phyloP scores from a whole-genome alignment of 2,797 vertebrate species.

The Phrynocephalus forsythii region DNA sequence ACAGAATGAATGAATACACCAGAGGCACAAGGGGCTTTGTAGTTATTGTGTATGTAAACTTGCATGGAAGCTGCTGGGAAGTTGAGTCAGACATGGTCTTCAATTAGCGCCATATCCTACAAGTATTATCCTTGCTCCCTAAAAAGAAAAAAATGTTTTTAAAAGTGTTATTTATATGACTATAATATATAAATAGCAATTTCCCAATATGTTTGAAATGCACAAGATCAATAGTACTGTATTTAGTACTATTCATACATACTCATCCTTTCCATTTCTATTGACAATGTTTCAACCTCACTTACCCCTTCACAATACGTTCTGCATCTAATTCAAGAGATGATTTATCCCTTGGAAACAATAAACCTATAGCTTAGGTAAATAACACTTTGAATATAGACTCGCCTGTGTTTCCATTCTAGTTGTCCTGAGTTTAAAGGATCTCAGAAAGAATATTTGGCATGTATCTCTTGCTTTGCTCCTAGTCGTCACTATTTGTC shows the following conservation, averaged over 20 bases:
- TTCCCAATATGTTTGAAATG: neutral
- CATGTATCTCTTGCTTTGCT: neutral
- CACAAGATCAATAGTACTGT: neutral
- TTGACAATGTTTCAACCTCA: neutral
- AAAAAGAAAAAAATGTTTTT: slow-evolving; percentile 49
- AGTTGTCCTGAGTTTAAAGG: neutral
- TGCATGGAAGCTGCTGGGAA: neutral
- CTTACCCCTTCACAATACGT: neutral
- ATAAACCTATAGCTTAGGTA: neutral
- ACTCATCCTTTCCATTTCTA: neutral
- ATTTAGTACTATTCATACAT: neutral
- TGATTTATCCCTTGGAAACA: neutral
- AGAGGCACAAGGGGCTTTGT: neutral
- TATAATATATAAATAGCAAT: neutral
- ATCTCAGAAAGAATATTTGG: neutral
- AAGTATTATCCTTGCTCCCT: slow-evolving; percentile 97
- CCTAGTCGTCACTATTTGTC: neutral
- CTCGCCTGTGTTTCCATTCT: neutral
- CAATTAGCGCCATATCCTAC: slow-evolving; percentile 90
- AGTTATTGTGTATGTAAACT: slow-evolving; percentile 45
- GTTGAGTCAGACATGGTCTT: slow-evolving; percentile 34
- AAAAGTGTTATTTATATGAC: neutral
- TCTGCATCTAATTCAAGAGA: neutral
- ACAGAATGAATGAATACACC: neutral
- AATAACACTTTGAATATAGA: neutral